Evolutionary conservation across 2,888 invertebrate genomes (phyloP), one percentile per base, ranked within the genome.

Genomic region (Anthophora plumipes): DNA sequence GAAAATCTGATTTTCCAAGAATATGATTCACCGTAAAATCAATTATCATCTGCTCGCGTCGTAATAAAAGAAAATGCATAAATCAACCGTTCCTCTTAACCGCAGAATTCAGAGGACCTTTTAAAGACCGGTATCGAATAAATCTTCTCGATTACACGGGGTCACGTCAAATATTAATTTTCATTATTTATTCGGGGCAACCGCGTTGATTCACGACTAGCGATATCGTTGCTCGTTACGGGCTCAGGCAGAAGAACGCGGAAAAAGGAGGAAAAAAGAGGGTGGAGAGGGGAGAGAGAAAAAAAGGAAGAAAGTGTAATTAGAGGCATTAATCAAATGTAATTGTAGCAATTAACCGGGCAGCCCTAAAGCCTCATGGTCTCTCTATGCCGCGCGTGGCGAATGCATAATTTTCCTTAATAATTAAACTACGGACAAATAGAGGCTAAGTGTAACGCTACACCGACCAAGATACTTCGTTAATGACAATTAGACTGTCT

Each of bases 301-400:
- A 52, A 48, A 12, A n/a, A 68, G 61, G 68, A 76, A 78, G 64
- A 81, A 63, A 52, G 60, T 37, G 69, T 75, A 86, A 87, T 84
- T 84, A 80, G 70, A 20, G 59, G 55, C 70, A 77, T 86, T 85
- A 84, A 85, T 87, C 85, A 82, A 87, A 82, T 59, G 60, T 87
- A 87, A 85, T 83, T 83, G 66, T 64, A 50, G 54, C 70, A 81
- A 86, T 85, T 86, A 86, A 86, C 75, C 72, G 68, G 31, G 63
- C 31, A 41, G 55, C 39, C 55, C 60, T 60, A 43, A 63, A 70
- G 61, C 54, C 63, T 22, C 31, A 31, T 25, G 54, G 22, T 48
- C 48, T 50, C 64, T 57, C 20, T 71, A 63, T 61, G 25, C 37
- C 39, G n/a, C 61, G 46, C 39, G 50, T 64, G 68, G 59, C 14